These are phyloP conservation scores for Ctenomys sociabilis DNA, from an alignment of 2,113 vertebrate genomes.

Conservation along the genomic window DNA sequence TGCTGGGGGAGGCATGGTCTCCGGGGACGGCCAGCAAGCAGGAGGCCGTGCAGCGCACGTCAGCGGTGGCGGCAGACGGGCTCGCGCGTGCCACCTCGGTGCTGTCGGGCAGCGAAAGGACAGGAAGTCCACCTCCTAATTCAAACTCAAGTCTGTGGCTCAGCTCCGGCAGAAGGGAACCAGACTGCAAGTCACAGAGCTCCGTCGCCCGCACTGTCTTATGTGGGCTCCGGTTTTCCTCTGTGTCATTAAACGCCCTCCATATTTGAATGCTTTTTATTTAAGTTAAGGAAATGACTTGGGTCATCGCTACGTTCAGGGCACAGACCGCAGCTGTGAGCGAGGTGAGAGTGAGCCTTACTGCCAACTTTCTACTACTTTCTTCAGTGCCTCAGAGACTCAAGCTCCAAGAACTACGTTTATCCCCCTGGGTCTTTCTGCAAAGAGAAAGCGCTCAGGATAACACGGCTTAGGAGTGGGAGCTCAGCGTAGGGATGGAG, in stretches of 20 bases:
- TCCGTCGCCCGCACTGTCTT: background rate
- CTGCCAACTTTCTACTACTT: background rate
- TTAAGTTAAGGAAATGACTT: background rate
- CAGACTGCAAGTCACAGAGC: background rate
- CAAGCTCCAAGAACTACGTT: background rate
- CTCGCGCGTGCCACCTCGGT: too few species aligned
- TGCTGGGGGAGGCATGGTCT: slow-evolving; percentile 89
- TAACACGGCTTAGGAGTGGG: background rate
- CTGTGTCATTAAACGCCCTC: background rate
- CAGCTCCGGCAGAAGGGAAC: background rate
- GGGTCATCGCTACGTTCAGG: background rate
- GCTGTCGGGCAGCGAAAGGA: too few species aligned
- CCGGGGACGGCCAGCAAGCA: slow-evolving; percentile 93
- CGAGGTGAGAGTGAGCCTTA: background rate
- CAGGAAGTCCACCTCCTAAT: too few species aligned
- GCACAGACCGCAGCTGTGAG: background rate
- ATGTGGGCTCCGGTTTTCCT: background rate
- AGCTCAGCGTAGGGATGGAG: background rate
- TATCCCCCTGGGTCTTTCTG: background rate
- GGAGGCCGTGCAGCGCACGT: slow-evolving; percentile 97
- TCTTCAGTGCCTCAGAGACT: background rate
- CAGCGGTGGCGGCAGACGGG: too few species aligned
- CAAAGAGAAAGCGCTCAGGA: background rate
- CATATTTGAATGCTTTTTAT: background rate
- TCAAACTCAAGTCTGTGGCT: background rate